Evolutionary conservation across 2,797 vertebrate genomes (phyloP).

Genomic region (Cryptoprocta ferox): DNA sequence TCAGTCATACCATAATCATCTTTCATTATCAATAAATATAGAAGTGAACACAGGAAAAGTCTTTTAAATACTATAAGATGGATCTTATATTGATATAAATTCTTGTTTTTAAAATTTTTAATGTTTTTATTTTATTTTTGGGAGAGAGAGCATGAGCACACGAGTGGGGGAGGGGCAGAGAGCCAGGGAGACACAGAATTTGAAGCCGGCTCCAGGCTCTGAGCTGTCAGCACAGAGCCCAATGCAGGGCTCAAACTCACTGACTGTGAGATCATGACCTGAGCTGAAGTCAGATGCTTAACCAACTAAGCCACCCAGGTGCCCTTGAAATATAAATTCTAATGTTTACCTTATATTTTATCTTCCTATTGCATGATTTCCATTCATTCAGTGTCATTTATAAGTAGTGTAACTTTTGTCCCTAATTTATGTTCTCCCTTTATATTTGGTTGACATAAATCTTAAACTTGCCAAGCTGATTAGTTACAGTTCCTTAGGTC

Average conservation of each 20-base stretch:
- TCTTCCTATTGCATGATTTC: neutral
- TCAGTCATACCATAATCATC: neutral
- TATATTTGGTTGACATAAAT: neutral
- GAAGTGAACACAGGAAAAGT: neutral
- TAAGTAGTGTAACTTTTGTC: neutral
- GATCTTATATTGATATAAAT: neutral
- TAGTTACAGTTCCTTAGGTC: neutral
- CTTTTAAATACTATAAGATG: neutral
- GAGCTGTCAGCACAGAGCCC: no score
- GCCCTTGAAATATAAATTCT: neutral
- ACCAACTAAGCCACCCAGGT: no score
- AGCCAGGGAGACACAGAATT: no score
- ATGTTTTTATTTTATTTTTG: no score
- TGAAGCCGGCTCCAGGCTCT: no score
- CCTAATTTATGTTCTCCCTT: neutral
- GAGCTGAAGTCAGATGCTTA: no score
- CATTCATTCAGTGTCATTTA: neutral
- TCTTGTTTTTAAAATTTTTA: no score
- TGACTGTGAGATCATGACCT: no score
- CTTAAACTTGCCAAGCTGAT: neutral
- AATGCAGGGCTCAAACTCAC: no score
- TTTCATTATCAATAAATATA: neutral
- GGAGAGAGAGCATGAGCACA: no score
- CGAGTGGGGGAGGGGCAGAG: no score
- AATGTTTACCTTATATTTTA: conserved; percentile 10